These are phyloP conservation scores for Clupea harengus DNA, from an alignment of 2,113 vertebrate genomes.

Conservation along the genomic window DNA sequence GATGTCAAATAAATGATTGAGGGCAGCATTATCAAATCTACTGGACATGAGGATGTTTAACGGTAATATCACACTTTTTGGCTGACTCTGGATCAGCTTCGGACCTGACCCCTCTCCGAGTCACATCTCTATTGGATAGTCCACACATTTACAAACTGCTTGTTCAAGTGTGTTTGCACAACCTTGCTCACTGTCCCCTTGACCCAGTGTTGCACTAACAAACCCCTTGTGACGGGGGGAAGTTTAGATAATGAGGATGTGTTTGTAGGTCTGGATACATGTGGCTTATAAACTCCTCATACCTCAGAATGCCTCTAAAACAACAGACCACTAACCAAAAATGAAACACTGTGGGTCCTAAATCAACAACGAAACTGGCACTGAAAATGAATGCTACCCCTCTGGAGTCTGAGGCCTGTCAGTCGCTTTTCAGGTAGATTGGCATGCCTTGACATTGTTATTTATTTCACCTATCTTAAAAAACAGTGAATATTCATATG, in stretches of 20 bases:
- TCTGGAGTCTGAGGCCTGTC: too few relatives aligned
- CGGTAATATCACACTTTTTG: too few relatives aligned
- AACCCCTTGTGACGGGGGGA: not conserved
- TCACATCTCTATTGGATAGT: not conserved
- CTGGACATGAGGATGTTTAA: too few relatives aligned
- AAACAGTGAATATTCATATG: too few relatives aligned
- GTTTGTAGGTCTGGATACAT: not conserved
- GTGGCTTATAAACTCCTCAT: not conserved
- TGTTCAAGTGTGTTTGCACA: conserved; percentile 13
- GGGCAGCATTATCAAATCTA: not conserved
- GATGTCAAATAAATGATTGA: too few relatives aligned
- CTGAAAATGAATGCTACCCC: too few relatives aligned
- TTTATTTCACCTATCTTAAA: too few relatives aligned
- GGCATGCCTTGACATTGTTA: too few relatives aligned
- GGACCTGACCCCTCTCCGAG: not conserved
- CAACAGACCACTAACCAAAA: not conserved
- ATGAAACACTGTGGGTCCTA: not conserved
- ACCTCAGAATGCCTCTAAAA: not conserved
- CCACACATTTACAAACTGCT: not conserved
- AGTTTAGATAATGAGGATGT: not conserved
- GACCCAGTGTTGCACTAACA: not conserved
- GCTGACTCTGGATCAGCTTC: not conserved
- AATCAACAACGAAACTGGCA: too few relatives aligned
- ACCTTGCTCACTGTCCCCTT: not conserved
- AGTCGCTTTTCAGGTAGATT: too few relatives aligned